Conservation (phyloP, 2,797 vertebrate genomes). For the Chanos chanos region DNA sequence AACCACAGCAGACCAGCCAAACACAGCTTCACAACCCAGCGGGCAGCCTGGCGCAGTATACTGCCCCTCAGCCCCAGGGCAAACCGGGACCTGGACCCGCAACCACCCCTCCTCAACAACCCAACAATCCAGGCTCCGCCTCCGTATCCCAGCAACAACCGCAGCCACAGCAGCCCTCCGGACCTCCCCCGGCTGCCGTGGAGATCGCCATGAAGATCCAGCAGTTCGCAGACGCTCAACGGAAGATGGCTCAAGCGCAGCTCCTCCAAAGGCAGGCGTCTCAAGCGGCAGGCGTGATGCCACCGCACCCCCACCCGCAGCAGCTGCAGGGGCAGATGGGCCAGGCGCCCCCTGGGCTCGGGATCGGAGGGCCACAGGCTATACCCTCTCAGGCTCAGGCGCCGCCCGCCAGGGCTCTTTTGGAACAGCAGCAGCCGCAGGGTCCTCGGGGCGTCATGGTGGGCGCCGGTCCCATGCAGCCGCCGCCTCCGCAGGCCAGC, state of each 20-base stretch:
- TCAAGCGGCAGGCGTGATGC: conserved; percentile 68
- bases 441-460: conserved; percentile 77
- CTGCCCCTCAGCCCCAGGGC: conserved; percentile 84
- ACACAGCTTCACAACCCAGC: no score
- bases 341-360: conserved; percentile 75
- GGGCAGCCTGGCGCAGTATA: conserved; percentile 71
- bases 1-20: conserved; percentile 78
- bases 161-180: conserved; percentile 66
- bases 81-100: conserved; percentile 85
- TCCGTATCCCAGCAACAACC: conserved; percentile 66
- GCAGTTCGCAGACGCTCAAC: conserved; percentile 90
- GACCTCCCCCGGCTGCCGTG: conserved; percentile 88
- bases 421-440: conserved; percentile 79
- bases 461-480: conserved; percentile 79
- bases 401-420: conserved; percentile 70
- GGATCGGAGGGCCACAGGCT: conserved; percentile 65
- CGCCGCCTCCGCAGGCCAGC: conserved; percentile 77
- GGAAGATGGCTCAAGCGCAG: conserved; percentile 88
- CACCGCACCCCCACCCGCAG: conserved; percentile 75
- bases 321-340: conserved; percentile 68
- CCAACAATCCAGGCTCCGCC: conserved; percentile 75
- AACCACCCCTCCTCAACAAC: conserved; percentile 80
- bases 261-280: conserved; percentile 81
- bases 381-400: conserved; percentile 60
- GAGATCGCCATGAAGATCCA: conserved; percentile 98